Evolutionary conservation across 2,888 invertebrate species (phyloP).

Genomic region (Himalopsyche anomala): DNA sequence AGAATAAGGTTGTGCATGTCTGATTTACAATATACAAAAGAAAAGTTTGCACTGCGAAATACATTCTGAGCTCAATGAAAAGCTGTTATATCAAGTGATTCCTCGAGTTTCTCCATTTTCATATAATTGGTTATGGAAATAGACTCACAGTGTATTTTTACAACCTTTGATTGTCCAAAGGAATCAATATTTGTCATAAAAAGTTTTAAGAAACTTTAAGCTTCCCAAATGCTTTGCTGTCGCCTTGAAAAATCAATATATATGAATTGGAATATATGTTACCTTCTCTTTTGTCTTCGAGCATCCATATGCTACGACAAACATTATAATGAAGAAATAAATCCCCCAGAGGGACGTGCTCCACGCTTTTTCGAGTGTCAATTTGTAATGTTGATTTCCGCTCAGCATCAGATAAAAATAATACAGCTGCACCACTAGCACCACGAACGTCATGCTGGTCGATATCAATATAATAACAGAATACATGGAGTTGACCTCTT

Average conservation of each 20-base stretch:
- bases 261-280: not conserved
- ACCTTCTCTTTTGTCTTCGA: conserved; percentile 58
- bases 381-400: conserved; percentile 45
- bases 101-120: no score
- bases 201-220: no score
- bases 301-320: conserved; percentile 51
- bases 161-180: no score
- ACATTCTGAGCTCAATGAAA: no score
- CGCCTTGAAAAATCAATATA: no score
- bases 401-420: conserved; percentile 61
- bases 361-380: conserved; percentile 56
- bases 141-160: not conserved
- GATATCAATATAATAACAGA: conserved; percentile 53
- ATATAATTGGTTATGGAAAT: no score
- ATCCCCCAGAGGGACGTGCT: conserved; percentile 48
- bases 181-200: no score
- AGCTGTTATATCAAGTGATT: no score
- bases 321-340: conserved; percentile 51
- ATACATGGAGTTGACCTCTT: conserved; percentile 52
- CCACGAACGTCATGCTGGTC: conserved; percentile 53
- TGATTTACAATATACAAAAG: no score
- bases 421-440: conserved; percentile 58
- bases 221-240: no score
- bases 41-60: no score
- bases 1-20: no score